Conservation (phyloP, 1,140 invertebrate species). For the Drosophila malerkotliana region DNA sequence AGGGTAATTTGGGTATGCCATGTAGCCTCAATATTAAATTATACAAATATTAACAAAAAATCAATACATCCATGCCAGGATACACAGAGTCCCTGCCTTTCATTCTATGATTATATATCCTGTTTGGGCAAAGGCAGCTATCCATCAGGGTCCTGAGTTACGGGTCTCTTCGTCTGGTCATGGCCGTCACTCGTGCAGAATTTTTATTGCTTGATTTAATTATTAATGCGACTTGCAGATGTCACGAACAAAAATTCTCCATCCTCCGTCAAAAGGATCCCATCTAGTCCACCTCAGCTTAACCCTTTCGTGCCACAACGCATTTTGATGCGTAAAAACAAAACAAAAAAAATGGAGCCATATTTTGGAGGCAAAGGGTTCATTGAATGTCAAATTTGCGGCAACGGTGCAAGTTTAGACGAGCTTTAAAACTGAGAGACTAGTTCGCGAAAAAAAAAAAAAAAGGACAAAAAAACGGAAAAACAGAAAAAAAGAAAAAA, state of each 20-base stretch:
- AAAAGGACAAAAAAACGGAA: no score
- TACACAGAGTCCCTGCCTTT: no score
- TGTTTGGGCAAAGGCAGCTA: slow-evolving; percentile 1
- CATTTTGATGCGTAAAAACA: slow-evolving; percentile 75
- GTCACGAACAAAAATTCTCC: slow-evolving; percentile 65
- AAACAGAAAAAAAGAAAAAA: no score
- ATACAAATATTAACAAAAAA: neutral
- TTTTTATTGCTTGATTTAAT: slow-evolving; percentile 83
- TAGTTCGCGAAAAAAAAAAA: no score
- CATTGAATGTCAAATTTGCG: slow-evolving; percentile 75
- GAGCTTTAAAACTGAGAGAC: no score
- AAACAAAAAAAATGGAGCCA: slow-evolving; percentile 37
- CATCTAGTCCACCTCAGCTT: slow-evolving; percentile 56
- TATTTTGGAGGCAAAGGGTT: slow-evolving; percentile 44
- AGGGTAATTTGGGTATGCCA: slow-evolving; percentile 34
- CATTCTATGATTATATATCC: slow-evolving; percentile 1
- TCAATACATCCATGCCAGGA: no score
- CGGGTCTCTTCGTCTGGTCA: slow-evolving; percentile 24
- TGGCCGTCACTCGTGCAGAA: slow-evolving; percentile 73
- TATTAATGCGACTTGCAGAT: slow-evolving; percentile 82
- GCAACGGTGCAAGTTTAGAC: no score
- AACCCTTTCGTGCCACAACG: slow-evolving; percentile 68
- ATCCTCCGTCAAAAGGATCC: slow-evolving; percentile 10
- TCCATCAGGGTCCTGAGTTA: slow-evolving; percentile 25
- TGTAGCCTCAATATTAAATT: neutral